These are phyloP conservation scores for Poecilus cupreus DNA, from an alignment of 2,888 invertebrate species.

Conservation along the genomic window DNA sequence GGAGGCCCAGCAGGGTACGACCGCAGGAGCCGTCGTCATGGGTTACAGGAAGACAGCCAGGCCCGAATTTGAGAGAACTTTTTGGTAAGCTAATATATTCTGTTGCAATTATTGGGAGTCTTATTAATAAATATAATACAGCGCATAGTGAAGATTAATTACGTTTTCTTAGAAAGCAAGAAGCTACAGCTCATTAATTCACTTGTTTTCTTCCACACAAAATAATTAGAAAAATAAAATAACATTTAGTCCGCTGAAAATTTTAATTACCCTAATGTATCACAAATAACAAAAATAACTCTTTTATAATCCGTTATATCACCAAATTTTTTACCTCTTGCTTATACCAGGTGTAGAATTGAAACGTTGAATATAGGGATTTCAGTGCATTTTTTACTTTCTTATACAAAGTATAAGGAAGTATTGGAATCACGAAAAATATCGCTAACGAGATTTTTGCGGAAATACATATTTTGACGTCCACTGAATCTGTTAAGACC, in stretches of 20 bases:
- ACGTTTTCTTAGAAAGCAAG: not conserved
- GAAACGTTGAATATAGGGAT: too few species aligned
- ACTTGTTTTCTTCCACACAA: not conserved
- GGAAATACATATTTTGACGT: too few species aligned
- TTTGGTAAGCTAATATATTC: too few species aligned
- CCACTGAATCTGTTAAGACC: too few species aligned
- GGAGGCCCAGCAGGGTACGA: constrained; percentile 11
- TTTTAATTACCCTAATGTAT: not conserved
- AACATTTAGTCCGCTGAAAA: not conserved
- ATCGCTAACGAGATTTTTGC: too few species aligned
- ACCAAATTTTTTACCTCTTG: too few species aligned
- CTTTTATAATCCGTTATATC: too few species aligned
- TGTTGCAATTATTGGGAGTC: not conserved
- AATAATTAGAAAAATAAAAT: not conserved
- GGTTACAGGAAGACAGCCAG: constrained; percentile 11
- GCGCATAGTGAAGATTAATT: not conserved
- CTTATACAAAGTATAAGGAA: too few species aligned
- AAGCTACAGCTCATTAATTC: not conserved
- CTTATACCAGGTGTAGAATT: too few species aligned
- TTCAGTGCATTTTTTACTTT: too few species aligned
- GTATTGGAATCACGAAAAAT: too few species aligned
- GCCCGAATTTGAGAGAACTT: not conserved
- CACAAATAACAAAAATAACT: not conserved
- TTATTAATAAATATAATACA: not conserved
- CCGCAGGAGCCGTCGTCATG: not conserved